Base-by-base conservation (phyloP, 2,113 vertebrate genomes). In the Urocitellus parryii region DNA sequence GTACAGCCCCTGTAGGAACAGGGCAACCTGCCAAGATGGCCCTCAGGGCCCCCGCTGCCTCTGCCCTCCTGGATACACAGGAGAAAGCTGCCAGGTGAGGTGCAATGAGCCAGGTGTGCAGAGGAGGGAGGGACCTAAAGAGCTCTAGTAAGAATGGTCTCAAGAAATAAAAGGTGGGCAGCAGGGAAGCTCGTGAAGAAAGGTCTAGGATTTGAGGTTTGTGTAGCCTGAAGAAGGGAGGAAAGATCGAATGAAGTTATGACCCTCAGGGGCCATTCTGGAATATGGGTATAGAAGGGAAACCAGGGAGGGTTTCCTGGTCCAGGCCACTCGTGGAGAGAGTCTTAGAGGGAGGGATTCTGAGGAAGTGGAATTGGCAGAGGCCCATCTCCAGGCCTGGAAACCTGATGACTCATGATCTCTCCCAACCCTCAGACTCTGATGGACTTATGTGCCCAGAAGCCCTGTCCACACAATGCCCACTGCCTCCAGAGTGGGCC, bases 61-160 rank as follows among this genome's bases (percentile, higher is more conserved):
- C 96, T 98, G 98, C 58, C 89, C 93, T 13, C 51, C 95, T 53
- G 97, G 98, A 78, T 98, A 97, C 92, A 98, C 98, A 2, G 98
- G 98, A 72, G 78, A 51, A 78, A 96, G 79, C 94, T 98, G 98
- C 77, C 97, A 98, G 98, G 98, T 98, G 79, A 98, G 96, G 9
- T 6, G 77, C 18, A 1, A 4, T 14, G 65, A 86, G 82, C 63
- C 70, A 76, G 37, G 27, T 20, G 32, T 81, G 88, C 74, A 61
- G 22, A 70, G 76, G 70, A 32, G 84, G 70, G 72, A 37, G 14
- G 12, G 14, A 7, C 39, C 45, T 13, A 5, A 51, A 34, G 25
- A 45, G 13, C 2, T 42, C 34, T 6, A 18, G 65, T 8, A 9
- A 51, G 51, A 42, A 63, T 24, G 20, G 68, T 61, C 32, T n/a